Evolutionary conservation across 2,113 vertebrate genomes (phyloP), one percentile per base, ranked within the genome.

Genomic region (Phainopepla nitens): DNA sequence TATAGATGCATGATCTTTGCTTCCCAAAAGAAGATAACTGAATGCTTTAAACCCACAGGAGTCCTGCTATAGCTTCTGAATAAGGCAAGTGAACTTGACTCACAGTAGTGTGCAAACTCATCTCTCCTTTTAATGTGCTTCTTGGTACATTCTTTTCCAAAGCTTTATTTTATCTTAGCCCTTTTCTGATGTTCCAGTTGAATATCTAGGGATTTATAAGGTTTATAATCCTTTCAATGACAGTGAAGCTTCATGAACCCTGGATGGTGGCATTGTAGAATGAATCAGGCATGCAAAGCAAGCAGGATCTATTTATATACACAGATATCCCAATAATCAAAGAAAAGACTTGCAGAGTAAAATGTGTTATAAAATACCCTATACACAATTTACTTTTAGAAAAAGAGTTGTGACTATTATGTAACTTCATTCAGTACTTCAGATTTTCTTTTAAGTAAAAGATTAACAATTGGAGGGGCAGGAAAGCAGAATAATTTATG

Each of bases 181-280:
- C 6, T 82, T n/a, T 64, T 68, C 61, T 90, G 57, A 28, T 76
- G 29, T 54, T 50, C n/a, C 54, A 53, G 19, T 82, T 94, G 81
- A 72, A 5, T 73, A 73, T 39, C 25, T 70, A 61, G 42, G n/a
- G 4, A 22, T 89, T 93, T 85, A 66, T 73, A 82, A 82, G 4
- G 24, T 89, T 93, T 85, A 66, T 73, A 82, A 82, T 62, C 42
- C 36, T 47, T 75, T 70, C 58, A 54, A 22, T 86, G 82, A 81
- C 57, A 92, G 58, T 88, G 79, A 90, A 86, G 39, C 87, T 51
- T 73, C 79, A 66, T 1, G 36, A 94, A 94, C 90, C 44, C 79
- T 96, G 96, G 87, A 96, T 86, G 84, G 82, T 97, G 93, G 24
- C 84, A 91, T 70, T 93, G 93, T 70, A 85, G 75, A 96, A 93